These are phyloP conservation scores for Ifrita kowaldi DNA, from an alignment of 2,113 vertebrate genomes.

Conservation along the genomic window DNA sequence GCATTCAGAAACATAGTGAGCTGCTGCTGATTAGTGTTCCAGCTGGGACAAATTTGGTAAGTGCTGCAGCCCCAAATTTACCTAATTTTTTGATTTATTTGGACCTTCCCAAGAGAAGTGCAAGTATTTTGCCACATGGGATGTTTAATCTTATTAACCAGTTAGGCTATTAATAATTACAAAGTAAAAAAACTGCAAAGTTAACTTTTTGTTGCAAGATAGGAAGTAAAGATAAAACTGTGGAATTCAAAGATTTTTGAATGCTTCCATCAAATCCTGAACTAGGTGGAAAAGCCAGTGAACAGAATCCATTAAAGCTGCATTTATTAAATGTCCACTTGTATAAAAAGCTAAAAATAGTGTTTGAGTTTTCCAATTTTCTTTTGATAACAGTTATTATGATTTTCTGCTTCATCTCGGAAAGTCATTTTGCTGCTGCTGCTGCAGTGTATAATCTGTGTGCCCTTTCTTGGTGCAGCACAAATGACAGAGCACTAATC, in stretches of 20 bases:
- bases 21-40: not conserved
- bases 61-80: not conserved
- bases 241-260: not conserved
- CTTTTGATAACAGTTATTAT: slow-evolving; percentile 57
- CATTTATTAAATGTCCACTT: slow-evolving; percentile 62
- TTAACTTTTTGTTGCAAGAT: not conserved
- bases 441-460: slow-evolving; percentile 47
- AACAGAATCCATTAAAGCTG: slow-evolving; percentile 49
- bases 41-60: not conserved
- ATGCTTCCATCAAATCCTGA: not conserved
- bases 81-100: slow-evolving; percentile 12
- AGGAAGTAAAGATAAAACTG: slow-evolving; percentile 23
- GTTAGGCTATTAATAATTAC: not conserved
- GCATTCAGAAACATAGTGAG: not conserved
- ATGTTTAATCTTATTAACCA: slow-evolving; percentile 12
- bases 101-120: not conserved
- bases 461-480: slow-evolving; percentile 37
- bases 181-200: not conserved
- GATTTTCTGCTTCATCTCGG: slow-evolving; percentile 68
- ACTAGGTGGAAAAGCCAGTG: slow-evolving; percentile 25
- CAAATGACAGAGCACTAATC: slow-evolving; percentile 44
- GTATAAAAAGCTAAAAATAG: slow-evolving; percentile 67
- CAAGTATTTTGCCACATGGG: slow-evolving; percentile 10
- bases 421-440: slow-evolving; percentile 56
- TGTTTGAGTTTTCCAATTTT: slow-evolving; percentile 34